Base-by-base conservation (phyloP, 1,140 invertebrate species). In the Fopius arisanus region DNA sequence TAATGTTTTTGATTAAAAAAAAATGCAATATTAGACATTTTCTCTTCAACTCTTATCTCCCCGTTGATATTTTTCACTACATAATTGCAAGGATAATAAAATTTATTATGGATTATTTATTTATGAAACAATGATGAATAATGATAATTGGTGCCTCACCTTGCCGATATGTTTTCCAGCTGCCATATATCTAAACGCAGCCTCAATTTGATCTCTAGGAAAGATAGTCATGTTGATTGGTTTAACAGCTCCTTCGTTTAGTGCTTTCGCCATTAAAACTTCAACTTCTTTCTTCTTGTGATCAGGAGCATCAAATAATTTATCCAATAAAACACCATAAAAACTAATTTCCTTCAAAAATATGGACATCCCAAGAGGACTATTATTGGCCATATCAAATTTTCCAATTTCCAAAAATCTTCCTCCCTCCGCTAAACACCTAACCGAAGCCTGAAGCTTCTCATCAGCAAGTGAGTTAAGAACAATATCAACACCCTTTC, bases 261-360 rank as follows among this genome's bases (percentile, higher is more conserved):
- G 87, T n/a, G 90, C 91, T 73, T 89, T 78, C 1, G 79, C 62
- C 2, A 93, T 70, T 0, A 91, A 78, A 4, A 80, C 37, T 1
- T 75, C 62, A 0, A 86, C 67, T 7, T 62, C 5, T 14, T 41
- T 78, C 75, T 86, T 87, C 3, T 79, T 74, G 75, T 73, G 77
- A 74, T 83, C 43, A 66, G 80, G 28, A 62, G 83, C 79, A 28
- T 77, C 82, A 80, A 94, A 92, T 3, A 94, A 66, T 37, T 89
- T 88, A 79, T 95, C 93, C 54, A 95, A 81, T 69, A 94, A 86
- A 66, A 95, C 89, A 48, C 93, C 93, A 79, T 94, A 92, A 85
- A 95, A 93, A 81, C 93, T 94, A 4, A 93, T 92, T 82, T 96
- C 96, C 68, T 93, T 93, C 43, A 93, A 87, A 87, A 98, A 96